Percentiles rank a stretch among this genome's conserved stretches.
Conservation (phyloP, 2,113 vertebrate species). For the Merops nubicus region DNA sequence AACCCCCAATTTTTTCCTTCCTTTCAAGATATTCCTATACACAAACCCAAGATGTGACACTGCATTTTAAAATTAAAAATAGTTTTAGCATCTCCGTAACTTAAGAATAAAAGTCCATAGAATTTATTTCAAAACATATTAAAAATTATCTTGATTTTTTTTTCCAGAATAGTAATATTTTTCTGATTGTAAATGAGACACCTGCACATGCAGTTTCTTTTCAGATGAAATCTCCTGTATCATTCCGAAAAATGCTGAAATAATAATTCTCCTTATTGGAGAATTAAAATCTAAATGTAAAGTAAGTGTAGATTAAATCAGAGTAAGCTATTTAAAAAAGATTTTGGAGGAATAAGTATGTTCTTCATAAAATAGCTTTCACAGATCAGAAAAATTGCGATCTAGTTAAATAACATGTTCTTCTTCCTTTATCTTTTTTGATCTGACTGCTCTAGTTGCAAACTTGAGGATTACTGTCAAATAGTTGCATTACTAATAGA, state of each 20-base stretch:
- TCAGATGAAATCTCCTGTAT: background rate
- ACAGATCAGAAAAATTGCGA: background rate
- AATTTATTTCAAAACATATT: background rate
- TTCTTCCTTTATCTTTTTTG: background rate
- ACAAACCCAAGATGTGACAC: background rate
- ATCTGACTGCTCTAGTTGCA: background rate
- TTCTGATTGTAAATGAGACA: background rate
- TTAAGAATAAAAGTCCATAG: background rate
- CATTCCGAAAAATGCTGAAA: background rate
- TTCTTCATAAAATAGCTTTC: background rate
- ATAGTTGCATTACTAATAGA: background rate
- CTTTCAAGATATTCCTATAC: background rate
- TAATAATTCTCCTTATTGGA: background rate
- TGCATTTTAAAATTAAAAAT: background rate
- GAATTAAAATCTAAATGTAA: background rate
- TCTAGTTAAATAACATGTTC: background rate
- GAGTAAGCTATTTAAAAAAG: background rate
- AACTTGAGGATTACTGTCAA: background rate
- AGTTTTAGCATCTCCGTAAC: background rate
- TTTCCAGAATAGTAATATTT: background rate
- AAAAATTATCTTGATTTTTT: background rate
- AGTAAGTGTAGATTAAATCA: background rate
- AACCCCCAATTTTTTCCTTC: background rate
- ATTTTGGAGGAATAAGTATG: background rate
- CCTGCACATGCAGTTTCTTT: background rate